A percentile compares a stretch with the other conserved stretches of the same genome.
These are phyloP conservation scores for Mesorhabditis belari DNA, from an alignment of 2,888 invertebrate genomes.

Conservation along the genomic window DNA sequence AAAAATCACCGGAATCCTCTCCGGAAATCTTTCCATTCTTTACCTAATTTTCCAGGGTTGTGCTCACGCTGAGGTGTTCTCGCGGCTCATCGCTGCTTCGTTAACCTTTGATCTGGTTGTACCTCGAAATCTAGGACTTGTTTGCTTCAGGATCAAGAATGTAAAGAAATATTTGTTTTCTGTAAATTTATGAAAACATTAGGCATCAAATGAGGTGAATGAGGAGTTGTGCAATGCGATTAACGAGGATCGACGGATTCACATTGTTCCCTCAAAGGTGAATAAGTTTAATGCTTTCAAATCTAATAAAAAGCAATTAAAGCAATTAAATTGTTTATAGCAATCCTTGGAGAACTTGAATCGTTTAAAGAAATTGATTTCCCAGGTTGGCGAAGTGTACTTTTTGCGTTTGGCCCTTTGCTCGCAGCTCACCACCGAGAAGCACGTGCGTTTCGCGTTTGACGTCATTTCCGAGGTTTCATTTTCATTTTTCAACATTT, in stretches of 20 bases:
- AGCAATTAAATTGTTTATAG: too few relatives aligned
- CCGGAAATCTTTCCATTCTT: too few relatives aligned
- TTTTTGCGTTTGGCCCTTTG: constrained; percentile 58
- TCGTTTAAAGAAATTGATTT: too few relatives aligned
- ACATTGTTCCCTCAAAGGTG: constrained; percentile 55
- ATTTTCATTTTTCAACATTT: too few relatives aligned
- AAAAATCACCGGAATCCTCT: too few relatives aligned
- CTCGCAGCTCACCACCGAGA: constrained; percentile 52
- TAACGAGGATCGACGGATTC: constrained; percentile 57
- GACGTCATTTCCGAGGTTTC: constrained; percentile 44
- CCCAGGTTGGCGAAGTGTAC: constrained; percentile 52
- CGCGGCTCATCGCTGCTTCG: constrained; percentile 67
- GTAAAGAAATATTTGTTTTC: constrained; percentile 52
- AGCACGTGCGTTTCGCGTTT: constrained; percentile 55
- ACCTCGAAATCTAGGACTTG: constrained; percentile 82
- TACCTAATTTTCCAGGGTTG: constrained; percentile 55
- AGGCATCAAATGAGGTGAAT: constrained; percentile 51
- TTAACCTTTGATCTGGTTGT: constrained; percentile 72
- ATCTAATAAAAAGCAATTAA: too few relatives aligned
- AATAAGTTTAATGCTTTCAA: background rate
- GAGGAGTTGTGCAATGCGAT: constrained; percentile 54
- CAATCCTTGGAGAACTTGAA: too few relatives aligned
- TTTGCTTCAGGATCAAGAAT: constrained; percentile 76
- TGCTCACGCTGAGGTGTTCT: constrained; percentile 71
- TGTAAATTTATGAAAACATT: constrained; percentile 1